phyloP scores from a whole-genome alignment of 2,888 invertebrate species.

The Tachina grossa region DNA sequence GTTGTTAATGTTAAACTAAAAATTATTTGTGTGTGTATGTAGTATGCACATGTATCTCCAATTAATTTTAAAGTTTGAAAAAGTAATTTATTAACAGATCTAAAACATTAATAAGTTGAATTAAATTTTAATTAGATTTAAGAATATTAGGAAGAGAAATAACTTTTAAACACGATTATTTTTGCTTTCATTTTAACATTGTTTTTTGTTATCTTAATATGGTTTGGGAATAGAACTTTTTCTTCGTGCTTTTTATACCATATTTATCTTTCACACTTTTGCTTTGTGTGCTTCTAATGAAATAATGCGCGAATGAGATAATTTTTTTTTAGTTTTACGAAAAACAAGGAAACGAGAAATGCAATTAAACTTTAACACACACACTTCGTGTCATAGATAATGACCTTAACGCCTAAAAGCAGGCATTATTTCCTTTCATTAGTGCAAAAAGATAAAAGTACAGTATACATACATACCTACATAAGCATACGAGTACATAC shows the following conservation, averaged over 20 bases:
- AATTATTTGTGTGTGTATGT: not conserved
- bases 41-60: not conserved
- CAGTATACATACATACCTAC: no score
- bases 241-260: not conserved
- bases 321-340: slow-evolving; percentile 26
- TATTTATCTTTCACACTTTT: slow-evolving; percentile 1
- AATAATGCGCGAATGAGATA: slow-evolving; percentile 31
- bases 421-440: slow-evolving; percentile 32
- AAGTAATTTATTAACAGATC: slow-evolving; percentile 22
- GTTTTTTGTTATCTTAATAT: slow-evolving; percentile 1
- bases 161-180: not conserved
- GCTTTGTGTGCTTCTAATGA: not conserved
- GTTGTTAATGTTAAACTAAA: not conserved
- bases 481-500: no score
- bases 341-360: slow-evolving; percentile 28
- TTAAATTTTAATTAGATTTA: slow-evolving; percentile 35
- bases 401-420: slow-evolving; percentile 60
- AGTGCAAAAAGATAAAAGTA: not conserved
- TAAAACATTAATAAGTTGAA: slow-evolving; percentile 9
- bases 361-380: slow-evolving; percentile 34
- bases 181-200: slow-evolving; percentile 16
- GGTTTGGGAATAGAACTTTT: slow-evolving; percentile 14
- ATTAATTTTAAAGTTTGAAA: slow-evolving; percentile 11
- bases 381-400: slow-evolving; percentile 37
- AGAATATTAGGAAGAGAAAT: not conserved